Base-by-base conservation (phyloP, 1,140 invertebrate genomes). In the Dinoponera quadriceps region DNA sequence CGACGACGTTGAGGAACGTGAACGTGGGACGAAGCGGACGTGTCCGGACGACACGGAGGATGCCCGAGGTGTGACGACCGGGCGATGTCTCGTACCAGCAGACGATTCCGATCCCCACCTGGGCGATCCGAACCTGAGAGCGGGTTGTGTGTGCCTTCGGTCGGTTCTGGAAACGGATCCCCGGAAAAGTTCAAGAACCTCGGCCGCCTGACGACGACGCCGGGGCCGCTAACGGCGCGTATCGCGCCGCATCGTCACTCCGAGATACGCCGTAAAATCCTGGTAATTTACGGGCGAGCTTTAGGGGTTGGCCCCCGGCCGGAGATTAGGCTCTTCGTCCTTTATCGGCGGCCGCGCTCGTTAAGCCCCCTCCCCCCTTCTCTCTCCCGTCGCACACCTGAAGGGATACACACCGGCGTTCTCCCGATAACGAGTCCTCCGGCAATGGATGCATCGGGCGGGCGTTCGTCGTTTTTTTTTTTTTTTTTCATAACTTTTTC, bases 121-220 rank as follows among this genome's bases (percentile, higher is more conserved):
- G 81, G 82, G 62, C 63, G 51, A 80, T 80, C 38, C 51, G 22
- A 69, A 80, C 75, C 51, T 48, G 75, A 69, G 33, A 44, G 38
- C 38, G 38, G 38, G 3, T 44, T 33, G 65, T 80, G 69, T 33
- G 65, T 80, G 69, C 75, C 65, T 80, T 48, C 75, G 29, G 63
- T 78, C 63, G 75, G 33, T 71, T 71, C 73, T 80, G 69, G 74
- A 88, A 85, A 75, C 78, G 85, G 59, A 86, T 88, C 77, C 71
- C 71, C 59, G 65, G 80, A 69, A 84, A 87, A 83, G 90, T 89
- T 91, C 89, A 91, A 91, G 84, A 85, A 91, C 88, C 90, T 85
- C 65, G 2, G 59, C 11, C 51, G 63, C 48, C 73, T 33, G 60
- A 77, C 29, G 13, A 44, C 74, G 66, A 11, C 33, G 38, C 4